A percentile compares a stretch with the other conserved stretches of the same genome.
Conservation (phyloP, 2,888 invertebrate genomes). For the Mellilla xanthometata region DNA sequence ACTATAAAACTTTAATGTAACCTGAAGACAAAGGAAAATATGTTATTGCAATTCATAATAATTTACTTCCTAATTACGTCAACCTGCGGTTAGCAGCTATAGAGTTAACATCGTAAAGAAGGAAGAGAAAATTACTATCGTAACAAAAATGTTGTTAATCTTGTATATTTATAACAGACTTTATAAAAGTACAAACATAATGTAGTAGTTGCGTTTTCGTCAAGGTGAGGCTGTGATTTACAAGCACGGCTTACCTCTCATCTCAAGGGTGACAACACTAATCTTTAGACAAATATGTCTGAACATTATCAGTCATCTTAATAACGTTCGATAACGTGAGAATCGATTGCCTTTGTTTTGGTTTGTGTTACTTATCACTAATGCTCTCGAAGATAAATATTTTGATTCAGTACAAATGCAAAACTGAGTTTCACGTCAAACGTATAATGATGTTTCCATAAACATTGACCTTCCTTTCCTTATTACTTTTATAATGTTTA, state of each 20-base stretch:
- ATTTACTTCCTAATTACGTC: not conserved
- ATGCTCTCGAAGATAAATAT: conserved; percentile 24
- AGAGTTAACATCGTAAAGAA: conserved; percentile 7
- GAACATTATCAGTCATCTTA: conserved; percentile 22
- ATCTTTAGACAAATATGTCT: conserved; percentile 13
- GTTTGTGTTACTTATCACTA: conserved; percentile 22
- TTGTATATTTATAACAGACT: conserved; percentile 11
- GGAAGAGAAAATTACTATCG: conserved; percentile 3
- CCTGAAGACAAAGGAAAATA: conserved; percentile 3
- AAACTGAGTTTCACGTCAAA: conserved; percentile 6
- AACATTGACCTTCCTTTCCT: conserved; percentile 2
- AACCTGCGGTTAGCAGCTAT: not conserved
- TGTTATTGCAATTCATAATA: conserved; percentile 8
- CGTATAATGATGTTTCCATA: conserved; percentile 6
- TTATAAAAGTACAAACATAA: conserved; percentile 18
- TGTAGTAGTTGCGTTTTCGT: conserved; percentile 15
- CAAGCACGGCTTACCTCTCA: conserved; percentile 14
- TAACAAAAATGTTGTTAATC: conserved; percentile 11
- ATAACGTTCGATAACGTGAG: conserved; percentile 25
- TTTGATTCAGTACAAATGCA: conserved; percentile 18
- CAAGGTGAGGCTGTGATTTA: conserved; percentile 26
- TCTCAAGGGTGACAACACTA: conserved; percentile 20
- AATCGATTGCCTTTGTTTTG: conserved; percentile 24
- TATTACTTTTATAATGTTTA: not conserved
- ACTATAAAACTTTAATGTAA: not conserved